Evolutionary conservation across 2,113 vertebrate genomes (phyloP).

Genomic region (Neolamprologus kungweensis): DNA sequence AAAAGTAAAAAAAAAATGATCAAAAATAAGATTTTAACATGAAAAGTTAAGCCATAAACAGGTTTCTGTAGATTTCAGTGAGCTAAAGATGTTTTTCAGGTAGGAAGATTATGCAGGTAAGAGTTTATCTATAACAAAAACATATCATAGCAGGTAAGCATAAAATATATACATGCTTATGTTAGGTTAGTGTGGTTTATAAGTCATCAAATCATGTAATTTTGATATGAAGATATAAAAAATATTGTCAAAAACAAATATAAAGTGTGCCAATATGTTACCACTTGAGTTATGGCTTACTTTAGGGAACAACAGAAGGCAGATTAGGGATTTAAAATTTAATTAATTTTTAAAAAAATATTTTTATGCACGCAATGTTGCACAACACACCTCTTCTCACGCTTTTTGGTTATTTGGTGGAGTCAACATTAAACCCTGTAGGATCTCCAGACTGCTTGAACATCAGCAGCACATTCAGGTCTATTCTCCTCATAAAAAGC

Average conservation of each 20-base stretch:
- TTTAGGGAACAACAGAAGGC: neutral
- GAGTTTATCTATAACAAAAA: neutral
- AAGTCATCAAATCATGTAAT: neutral
- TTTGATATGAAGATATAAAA: neutral
- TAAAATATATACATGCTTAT: neutral
- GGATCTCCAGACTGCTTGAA: slow-evolving; percentile 15
- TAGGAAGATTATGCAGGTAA: neutral
- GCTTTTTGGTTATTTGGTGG: neutral
- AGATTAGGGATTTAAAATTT: neutral
- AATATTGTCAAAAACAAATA: neutral
- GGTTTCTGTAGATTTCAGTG: neutral
- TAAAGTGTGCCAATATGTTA: neutral
- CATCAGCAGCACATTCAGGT: slow-evolving; percentile 29
- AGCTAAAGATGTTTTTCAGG: neutral
- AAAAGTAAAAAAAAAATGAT: neutral
- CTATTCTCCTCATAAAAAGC: slow-evolving; percentile 38
- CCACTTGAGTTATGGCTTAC: neutral
- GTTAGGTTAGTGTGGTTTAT: neutral
- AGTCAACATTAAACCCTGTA: neutral
- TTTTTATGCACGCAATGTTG: neutral
- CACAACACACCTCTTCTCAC: neutral
- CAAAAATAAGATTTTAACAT: neutral
- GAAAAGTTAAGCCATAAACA: neutral
- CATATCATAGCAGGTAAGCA: neutral
- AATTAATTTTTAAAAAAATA: neutral